phyloP scores from a whole-genome alignment of 2,888 invertebrate species.

The Apamea monoglypha region DNA sequence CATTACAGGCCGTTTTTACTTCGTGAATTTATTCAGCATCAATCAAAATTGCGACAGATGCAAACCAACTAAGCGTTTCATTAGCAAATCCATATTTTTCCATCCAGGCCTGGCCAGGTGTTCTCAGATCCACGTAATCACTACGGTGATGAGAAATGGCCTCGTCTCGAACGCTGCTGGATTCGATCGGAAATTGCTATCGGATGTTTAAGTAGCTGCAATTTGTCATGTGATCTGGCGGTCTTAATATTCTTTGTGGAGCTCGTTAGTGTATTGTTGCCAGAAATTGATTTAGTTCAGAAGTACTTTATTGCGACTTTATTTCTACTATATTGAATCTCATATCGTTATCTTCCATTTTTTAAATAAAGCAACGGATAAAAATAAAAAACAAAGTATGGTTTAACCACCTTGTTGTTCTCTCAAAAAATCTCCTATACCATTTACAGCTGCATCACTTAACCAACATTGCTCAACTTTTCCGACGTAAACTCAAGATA shows the following conservation, averaged over 20 bases:
- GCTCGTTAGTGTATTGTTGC: conserved; percentile 27
- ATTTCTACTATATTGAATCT: background rate
- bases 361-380: too few species aligned
- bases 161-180: conserved; percentile 65
- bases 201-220: conserved; percentile 62
- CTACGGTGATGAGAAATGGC: conserved; percentile 72
- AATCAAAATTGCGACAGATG: conserved; percentile 78
- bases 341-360: background rate
- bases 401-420: background rate
- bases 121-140: conserved; percentile 71
- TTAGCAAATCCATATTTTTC: conserved; percentile 81
- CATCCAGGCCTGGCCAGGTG: conserved; percentile 70
- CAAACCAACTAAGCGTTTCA: conserved; percentile 80
- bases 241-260: conserved; percentile 60
- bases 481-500: conserved; percentile 52
- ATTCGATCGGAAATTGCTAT: conserved; percentile 73
- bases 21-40: conserved; percentile 71
- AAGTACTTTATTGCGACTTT: background rate
- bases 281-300: background rate
- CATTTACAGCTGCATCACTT: background rate
- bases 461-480: conserved; percentile 14
- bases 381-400: background rate
- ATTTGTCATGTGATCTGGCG: conserved; percentile 64
- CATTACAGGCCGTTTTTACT: conserved; percentile 66
- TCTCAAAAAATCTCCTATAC: background rate